Percentiles rank a stretch among this genome's conserved stretches.
Evolutionary conservation across 2,888 invertebrate genomes (phyloP).

Genomic region (Ganaspis brasiliensis): DNA sequence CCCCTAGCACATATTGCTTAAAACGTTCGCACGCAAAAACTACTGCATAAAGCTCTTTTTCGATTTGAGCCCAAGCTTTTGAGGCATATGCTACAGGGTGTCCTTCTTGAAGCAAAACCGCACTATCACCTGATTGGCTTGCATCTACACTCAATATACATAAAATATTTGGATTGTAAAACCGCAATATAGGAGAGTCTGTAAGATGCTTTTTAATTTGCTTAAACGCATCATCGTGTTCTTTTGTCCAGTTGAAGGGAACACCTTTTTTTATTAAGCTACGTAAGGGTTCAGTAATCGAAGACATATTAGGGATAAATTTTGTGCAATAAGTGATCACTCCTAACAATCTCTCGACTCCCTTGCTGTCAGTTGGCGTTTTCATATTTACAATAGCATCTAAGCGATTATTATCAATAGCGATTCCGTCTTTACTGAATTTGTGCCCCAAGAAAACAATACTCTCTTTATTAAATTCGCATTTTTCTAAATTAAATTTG

Average conservation of each 20-base stretch:
- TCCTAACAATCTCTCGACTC: conserved; percentile 53
- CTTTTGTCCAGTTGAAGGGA: background rate
- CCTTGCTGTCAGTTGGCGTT: conserved; percentile 48
- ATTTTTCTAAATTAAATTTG: no score
- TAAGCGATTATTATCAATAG: conserved; percentile 48
- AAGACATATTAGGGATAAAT: conserved; percentile 53
- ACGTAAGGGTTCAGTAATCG: background rate
- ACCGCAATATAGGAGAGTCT: background rate
- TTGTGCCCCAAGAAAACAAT: no score
- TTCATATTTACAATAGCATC: conserved; percentile 49
- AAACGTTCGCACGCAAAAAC: no score
- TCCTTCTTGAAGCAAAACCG: background rate
- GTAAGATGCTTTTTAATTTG: no score
- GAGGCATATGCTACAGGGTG: background rate
- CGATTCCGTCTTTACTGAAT: conserved; percentile 45
- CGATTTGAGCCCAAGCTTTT: background rate
- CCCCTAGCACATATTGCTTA: no score
- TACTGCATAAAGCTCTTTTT: no score
- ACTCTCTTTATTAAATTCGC: no score
- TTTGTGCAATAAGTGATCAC: conserved; percentile 57
- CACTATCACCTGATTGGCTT: no score
- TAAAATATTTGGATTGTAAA: background rate
- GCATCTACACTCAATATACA: no score
- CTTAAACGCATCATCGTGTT: no score
- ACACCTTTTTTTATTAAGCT: background rate